Conservation (phyloP, 2,797 vertebrate genomes). For the Macroramphosus scolopax region DNA sequence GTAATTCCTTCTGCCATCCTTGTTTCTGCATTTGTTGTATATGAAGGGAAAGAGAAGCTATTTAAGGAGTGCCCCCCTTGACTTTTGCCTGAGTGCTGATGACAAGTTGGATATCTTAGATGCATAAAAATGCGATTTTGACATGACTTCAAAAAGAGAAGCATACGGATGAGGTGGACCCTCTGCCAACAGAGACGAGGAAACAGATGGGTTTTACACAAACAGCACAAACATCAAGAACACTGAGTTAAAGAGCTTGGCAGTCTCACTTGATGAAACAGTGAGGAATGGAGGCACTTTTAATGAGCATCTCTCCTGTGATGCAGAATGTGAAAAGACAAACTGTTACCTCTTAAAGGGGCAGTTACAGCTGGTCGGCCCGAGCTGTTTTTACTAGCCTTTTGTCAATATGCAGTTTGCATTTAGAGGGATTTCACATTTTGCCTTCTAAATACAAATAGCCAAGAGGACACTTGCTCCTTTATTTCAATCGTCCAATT, state of each 20-base stretch:
- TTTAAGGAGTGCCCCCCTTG: conserved; percentile 65
- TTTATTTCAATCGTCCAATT: conserved; percentile 5
- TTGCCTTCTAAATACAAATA: not conserved
- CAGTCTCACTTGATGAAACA: conserved; percentile 82
- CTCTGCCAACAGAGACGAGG: conserved; percentile 80
- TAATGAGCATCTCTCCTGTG: conserved; percentile 82
- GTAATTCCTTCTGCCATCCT: conserved; percentile 16
- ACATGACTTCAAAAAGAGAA: conserved; percentile 81
- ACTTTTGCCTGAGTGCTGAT: conserved; percentile 71
- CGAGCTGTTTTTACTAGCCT: conserved; percentile 25
- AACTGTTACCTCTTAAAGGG: conserved; percentile 76
- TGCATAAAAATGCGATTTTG: conserved; percentile 77
- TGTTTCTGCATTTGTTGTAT: conserved; percentile 39
- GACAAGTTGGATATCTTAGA: conserved; percentile 76
- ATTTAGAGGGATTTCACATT: not conserved
- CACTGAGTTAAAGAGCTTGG: conserved; percentile 83
- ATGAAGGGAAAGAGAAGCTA: conserved; percentile 54
- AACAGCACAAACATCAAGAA: conserved; percentile 86
- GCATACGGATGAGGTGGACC: conserved; percentile 83
- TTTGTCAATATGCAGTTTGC: conserved; percentile 6
- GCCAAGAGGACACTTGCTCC: not conserved
- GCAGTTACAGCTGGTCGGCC: conserved; percentile 58
- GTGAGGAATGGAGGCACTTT: conserved; percentile 78
- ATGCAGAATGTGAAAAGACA: conserved; percentile 77
- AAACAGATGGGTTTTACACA: conserved; percentile 86